Conservation (phyloP, 2,113 vertebrate genomes). For the Arvicanthis niloticus region DNA sequence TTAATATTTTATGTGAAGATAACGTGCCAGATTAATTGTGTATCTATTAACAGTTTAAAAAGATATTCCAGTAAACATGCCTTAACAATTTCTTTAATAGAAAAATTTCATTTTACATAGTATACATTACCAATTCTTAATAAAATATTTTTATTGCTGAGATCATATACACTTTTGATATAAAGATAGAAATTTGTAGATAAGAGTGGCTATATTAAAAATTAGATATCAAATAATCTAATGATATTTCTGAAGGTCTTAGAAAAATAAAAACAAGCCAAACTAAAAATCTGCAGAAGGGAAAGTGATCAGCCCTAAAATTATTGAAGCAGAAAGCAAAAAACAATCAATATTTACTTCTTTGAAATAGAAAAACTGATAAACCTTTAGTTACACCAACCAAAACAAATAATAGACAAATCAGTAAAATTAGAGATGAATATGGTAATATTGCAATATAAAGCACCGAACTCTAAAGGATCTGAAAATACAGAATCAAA, state of each 20-base stretch:
- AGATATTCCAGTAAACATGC: background rate
- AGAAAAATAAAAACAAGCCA: background rate
- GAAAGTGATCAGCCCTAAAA: background rate
- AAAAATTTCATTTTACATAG: background rate
- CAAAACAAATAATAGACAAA: background rate
- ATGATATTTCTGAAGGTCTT: background rate
- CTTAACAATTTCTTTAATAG: background rate
- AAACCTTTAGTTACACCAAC: background rate
- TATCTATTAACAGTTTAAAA: background rate
- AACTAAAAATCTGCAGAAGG: background rate
- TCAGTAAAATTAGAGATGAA: background rate
- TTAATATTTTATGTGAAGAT: slow-evolving; percentile 21
- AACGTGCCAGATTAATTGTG: background rate
- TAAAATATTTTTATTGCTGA: too few relatives aligned
- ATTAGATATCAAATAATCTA: background rate
- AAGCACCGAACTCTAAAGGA: background rate
- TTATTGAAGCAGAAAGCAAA: background rate
- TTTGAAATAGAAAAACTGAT: background rate
- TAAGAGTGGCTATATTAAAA: background rate
- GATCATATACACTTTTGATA: background rate
- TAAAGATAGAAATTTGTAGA: background rate
- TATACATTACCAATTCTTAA: background rate
- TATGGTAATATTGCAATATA: background rate
- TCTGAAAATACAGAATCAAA: background rate
- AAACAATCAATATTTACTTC: background rate